phyloP scores from a whole-genome alignment of 2,888 invertebrate species.

The Heliconius sara region DNA sequence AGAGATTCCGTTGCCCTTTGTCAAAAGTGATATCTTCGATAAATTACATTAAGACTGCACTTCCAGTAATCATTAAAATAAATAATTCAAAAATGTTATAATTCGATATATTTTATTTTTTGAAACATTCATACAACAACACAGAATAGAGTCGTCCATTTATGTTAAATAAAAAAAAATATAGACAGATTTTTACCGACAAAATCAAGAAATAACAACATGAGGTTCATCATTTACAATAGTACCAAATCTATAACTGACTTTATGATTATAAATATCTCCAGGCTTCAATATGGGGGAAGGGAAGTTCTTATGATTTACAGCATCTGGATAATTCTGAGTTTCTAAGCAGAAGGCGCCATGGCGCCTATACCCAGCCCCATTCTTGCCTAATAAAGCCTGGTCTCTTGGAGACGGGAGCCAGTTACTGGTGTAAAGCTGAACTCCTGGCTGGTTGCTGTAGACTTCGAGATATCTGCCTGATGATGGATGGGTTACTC shows the following conservation, averaged over 20 bases:
- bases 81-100: not conserved
- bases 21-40: no score
- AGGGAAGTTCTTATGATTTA: constrained; percentile 91
- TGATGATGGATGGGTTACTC: constrained; percentile 86
- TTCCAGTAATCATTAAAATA: not conserved
- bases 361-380: constrained; percentile 86
- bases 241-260: constrained; percentile 87
- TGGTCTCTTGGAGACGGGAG: constrained; percentile 83
- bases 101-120: no score
- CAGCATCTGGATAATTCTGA: constrained; percentile 95
- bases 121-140: no score
- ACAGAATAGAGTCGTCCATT: not conserved
- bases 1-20: no score
- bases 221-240: constrained; percentile 49
- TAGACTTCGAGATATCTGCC: constrained; percentile 91
- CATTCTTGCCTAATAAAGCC: constrained; percentile 68
- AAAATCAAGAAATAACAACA: constrained; percentile 46
- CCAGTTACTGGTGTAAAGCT: constrained; percentile 92
- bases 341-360: constrained; percentile 95
- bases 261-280: constrained; percentile 87
- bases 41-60: no score
- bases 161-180: not conserved
- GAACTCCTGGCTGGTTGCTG: constrained; percentile 95
- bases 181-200: not conserved
- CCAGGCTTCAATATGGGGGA: constrained; percentile 87